Conservation (phyloP, 2,888 invertebrate species). For the Lamellibrachia satsuma region DNA sequence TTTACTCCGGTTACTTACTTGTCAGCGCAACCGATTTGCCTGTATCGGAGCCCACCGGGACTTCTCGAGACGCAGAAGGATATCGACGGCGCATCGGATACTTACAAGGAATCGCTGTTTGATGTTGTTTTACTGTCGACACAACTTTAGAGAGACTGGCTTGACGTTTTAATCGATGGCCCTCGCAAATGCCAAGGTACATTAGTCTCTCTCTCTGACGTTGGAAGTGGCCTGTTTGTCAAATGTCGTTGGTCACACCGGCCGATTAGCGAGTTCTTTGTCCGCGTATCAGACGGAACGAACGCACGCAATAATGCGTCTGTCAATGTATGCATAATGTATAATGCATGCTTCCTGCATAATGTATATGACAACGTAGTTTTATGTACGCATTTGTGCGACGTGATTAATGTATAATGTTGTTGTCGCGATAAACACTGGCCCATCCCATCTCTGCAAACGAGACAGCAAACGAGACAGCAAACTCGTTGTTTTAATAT, state of each 20-base stretch:
- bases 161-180: conserved; percentile 10
- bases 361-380: neutral
- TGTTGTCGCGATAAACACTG: too few species aligned
- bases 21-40: neutral
- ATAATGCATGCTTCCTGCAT: neutral
- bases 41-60: neutral
- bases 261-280: neutral
- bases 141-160: neutral
- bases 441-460: too few species aligned
- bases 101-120: neutral
- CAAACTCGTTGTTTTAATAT: too few species aligned
- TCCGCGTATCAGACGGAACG: neutral
- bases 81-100: neutral
- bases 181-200: neutral
- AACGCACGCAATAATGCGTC: neutral
- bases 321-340: neutral
- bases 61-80: neutral
- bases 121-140: conserved; percentile 3
- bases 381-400: neutral
- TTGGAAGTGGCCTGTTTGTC: neutral
- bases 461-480: too few species aligned
- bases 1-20: neutral
- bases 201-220: neutral
- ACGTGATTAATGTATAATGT: neutral
- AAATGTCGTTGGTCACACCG: neutral